Evolutionary conservation across 2,113 vertebrate species (phyloP).

Genomic region (Cheilinus undulatus): DNA sequence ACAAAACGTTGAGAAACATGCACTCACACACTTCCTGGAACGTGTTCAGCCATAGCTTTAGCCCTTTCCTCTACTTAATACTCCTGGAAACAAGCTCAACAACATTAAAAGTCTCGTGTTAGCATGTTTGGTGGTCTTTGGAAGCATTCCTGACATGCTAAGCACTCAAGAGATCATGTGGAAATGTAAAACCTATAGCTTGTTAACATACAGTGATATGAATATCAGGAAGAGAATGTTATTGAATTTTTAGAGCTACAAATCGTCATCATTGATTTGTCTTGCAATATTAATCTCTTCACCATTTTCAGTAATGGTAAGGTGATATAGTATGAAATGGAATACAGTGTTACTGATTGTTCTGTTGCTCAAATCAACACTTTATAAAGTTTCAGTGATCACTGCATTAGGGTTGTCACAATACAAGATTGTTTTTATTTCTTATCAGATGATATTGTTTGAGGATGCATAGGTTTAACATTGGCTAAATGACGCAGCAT

Average conservation of each 20-base stretch:
- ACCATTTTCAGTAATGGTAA: no score
- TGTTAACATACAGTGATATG: neutral
- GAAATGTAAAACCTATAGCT: neutral
- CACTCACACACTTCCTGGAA: neutral
- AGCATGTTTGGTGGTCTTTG: constrained; percentile 38
- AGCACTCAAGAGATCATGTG: constrained; percentile 13
- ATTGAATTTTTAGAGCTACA: neutral
- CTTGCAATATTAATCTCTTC: no score
- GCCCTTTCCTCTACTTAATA: neutral
- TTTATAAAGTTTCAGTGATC: no score
- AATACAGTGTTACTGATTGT: no score
- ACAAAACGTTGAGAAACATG: neutral
- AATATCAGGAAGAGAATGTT: neutral
- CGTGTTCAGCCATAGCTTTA: neutral
- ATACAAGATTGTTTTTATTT: no score
- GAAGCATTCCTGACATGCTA: constrained; percentile 50
- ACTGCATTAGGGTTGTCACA: no score
- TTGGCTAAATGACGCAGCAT: no score
- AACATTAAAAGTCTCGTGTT: constrained; percentile 17
- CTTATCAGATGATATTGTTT: no score
- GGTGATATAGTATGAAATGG: no score
- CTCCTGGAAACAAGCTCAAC: constrained; percentile 2
- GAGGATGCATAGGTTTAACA: no score
- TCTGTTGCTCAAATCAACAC: no score
- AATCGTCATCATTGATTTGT: neutral